These are phyloP conservation scores for Cyphomyrmex costatus DNA, from an alignment of 1,140 invertebrate species.

Conservation along the genomic window DNA sequence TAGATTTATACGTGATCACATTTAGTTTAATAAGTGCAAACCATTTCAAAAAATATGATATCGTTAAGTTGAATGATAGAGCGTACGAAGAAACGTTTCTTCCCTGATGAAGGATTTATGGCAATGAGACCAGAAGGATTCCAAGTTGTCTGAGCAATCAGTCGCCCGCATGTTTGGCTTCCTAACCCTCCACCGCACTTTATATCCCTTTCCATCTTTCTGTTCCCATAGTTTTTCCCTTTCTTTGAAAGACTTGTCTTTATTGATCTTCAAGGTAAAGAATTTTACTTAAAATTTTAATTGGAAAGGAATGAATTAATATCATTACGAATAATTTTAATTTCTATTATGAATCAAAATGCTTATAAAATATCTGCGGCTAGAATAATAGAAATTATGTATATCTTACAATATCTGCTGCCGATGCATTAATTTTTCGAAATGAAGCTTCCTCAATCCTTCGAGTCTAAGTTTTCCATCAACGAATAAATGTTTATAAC, in stretches of 20 bases:
- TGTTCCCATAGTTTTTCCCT: conserved; percentile 10
- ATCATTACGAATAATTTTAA: not conserved
- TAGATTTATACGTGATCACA: not conserved
- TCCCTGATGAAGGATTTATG: conserved; percentile 45
- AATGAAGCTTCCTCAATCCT: not conserved
- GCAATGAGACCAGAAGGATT: conserved; percentile 52
- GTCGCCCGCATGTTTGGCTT: conserved; percentile 70
- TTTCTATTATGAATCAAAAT: conserved; percentile 10
- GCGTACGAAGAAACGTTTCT: conserved; percentile 7
- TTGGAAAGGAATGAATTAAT: not conserved
- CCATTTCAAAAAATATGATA: conserved; percentile 17
- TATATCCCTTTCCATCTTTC: conserved; percentile 19
- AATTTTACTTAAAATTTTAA: conserved; percentile 30
- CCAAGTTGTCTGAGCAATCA: conserved; percentile 68
- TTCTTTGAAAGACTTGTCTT: conserved; percentile 27
- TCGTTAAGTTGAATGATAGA: conserved; percentile 21
- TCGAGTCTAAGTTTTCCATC: not conserved
- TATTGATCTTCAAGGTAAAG: conserved; percentile 20
- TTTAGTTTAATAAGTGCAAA: not conserved
- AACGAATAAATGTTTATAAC: not conserved
- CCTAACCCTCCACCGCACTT: conserved; percentile 47
- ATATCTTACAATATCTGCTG: not conserved
- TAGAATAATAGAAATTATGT: not conserved
- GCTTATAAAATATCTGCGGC: not conserved
- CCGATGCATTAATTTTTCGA: not conserved